A percentile compares a stretch with the other conserved stretches of the same genome.
Conservation (phyloP, 64 coral and sea anemone genomes). For the Pocillopora verrucosa region DNA sequence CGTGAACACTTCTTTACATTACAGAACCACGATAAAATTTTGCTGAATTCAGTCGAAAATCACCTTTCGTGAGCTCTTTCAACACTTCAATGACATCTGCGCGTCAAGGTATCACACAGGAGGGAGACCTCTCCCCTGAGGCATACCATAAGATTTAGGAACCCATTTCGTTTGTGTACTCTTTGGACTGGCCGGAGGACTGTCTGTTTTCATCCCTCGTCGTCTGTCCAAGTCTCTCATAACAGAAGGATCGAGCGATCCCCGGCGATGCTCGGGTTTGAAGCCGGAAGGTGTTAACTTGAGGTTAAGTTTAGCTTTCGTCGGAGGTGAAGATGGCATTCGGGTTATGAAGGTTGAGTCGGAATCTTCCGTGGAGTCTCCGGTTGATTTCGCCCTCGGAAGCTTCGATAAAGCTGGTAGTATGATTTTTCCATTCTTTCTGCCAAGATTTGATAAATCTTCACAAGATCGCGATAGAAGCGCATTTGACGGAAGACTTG, state of each 20-base stretch:
- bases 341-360: conserved; percentile 71
- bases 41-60: too few relatives aligned
- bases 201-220: conserved; percentile 12
- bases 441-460: conserved; percentile 56
- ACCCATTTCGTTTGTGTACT: conserved; percentile 78
- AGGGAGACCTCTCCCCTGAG: conserved; percentile 43
- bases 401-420: conserved; percentile 46
- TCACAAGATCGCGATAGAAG: conserved; percentile 72
- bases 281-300: conserved; percentile 57
- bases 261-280: conserved; percentile 62
- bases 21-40: too few relatives aligned
- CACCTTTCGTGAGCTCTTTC: too few relatives aligned
- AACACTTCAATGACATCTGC: not conserved
- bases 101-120: not conserved
- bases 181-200: not conserved
- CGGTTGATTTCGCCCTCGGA: not conserved
- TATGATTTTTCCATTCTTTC: conserved; percentile 29
- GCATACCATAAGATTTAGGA: conserved; percentile 50
- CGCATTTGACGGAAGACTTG: conserved; percentile 11
- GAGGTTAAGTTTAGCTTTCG: conserved; percentile 12
- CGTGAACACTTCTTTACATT: too few relatives aligned
- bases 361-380: conserved; percentile 29
- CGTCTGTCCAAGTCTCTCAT: conserved; percentile 29
- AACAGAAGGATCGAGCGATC: conserved; percentile 75
- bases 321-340: conserved; percentile 34